Percentiles rank a stretch among this genome's conserved stretches.
Evolutionary conservation across 2,888 invertebrate species (phyloP).

Genomic region (Drosophila macrospina): DNA sequence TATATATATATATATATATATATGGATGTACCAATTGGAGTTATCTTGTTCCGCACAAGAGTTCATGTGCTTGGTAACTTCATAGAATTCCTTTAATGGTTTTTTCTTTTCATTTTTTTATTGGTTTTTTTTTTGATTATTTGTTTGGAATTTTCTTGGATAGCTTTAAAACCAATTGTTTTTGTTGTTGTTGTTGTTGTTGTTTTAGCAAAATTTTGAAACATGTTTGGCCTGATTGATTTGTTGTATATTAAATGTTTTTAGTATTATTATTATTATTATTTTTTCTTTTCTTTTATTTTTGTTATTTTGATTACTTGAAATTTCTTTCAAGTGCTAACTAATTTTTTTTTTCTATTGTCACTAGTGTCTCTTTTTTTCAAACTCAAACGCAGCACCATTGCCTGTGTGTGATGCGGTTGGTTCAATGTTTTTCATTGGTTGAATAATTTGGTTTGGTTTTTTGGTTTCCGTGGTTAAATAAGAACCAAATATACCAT

Average conservation of each 20-base stretch:
- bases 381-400: conserved; percentile 81
- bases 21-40: conserved; percentile 24
- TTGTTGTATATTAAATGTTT: conserved; percentile 81
- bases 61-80: not conserved
- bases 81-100: no score
- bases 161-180: conserved; percentile 69
- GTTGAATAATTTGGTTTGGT: conserved; percentile 41
- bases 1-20: conserved; percentile 1
- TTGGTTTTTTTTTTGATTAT: conserved; percentile 10
- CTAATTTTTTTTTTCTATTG: conserved; percentile 72
- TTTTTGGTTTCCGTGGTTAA: conserved; percentile 18
- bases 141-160: conserved; percentile 38
- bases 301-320: conserved; percentile 58
- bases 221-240: conserved; percentile 86
- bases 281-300: conserved; percentile 41
- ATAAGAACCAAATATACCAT: conserved; percentile 53
- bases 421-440: conserved; percentile 41
- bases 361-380: conserved; percentile 86
- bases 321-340: conserved; percentile 57
- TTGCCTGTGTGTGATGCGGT: conserved; percentile 69
- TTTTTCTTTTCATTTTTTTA: no score
- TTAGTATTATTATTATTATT: conserved; percentile 62
- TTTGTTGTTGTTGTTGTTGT: conserved; percentile 49
- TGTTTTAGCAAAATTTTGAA: conserved; percentile 83
- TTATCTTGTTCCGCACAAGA: not conserved